These are phyloP conservation scores for Eriocheir sinensis DNA, from an alignment of 1,140 invertebrate species.

Conservation along the genomic window DNA sequence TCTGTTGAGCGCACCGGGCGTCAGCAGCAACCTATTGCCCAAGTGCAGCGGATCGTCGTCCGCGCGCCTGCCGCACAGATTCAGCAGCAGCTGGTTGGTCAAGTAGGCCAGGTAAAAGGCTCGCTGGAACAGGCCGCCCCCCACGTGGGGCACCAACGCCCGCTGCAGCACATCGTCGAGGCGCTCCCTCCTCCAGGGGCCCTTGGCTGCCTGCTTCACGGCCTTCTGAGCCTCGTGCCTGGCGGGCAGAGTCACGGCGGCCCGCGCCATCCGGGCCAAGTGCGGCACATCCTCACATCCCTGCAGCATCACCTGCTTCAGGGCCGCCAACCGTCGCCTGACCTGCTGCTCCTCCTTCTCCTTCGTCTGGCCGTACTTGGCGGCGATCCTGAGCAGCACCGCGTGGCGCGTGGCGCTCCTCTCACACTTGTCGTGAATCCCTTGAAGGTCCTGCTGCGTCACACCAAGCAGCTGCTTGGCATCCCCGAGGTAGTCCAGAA, in stretches of 20 bases:
- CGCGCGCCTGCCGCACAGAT: neutral
- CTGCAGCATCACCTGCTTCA: slow-evolving; percentile 15
- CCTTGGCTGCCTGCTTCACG: neutral
- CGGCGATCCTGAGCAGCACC: neutral
- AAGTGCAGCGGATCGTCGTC: neutral
- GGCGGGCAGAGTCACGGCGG: neutral
- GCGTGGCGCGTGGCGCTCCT: neutral
- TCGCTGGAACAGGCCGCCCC: neutral
- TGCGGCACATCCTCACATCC: slow-evolving; percentile 32
- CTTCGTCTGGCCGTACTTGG: neutral
- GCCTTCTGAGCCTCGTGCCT: too few species aligned
- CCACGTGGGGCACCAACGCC: neutral
- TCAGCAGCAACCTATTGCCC: slow-evolving; percentile 34
- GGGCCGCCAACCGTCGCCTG: neutral
- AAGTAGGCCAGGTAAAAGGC: neutral
- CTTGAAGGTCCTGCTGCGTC: neutral
- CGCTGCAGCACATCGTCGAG: neutral
- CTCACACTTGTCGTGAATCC: neutral
- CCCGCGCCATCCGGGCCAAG: neutral
- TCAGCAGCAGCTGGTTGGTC: slow-evolving; percentile 33
- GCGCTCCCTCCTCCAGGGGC: too few species aligned
- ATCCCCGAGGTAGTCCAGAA: neutral
- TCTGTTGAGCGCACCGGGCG: neutral
- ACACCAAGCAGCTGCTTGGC: neutral
- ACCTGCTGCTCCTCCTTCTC: neutral